A percentile compares a stretch with the other conserved stretches of the same genome.
Conservation (phyloP, 2,797 vertebrate species). For the Numenius phaeopus region DNA sequence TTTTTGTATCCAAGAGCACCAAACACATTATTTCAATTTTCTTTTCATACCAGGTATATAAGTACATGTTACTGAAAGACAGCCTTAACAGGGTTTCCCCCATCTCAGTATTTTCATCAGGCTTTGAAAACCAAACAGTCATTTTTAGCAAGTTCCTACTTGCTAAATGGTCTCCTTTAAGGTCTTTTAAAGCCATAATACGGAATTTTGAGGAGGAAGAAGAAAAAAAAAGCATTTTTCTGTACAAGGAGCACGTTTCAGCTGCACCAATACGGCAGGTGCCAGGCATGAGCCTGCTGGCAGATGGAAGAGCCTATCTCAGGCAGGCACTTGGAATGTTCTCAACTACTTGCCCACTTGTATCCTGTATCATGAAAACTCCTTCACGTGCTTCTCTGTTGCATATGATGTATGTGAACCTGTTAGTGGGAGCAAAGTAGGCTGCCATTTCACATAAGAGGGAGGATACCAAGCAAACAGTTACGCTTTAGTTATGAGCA, state of each 20-base stretch:
- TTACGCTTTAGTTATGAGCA: neutral
- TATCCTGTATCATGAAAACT: rapidly evolving
- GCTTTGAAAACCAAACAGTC: neutral
- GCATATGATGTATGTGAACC: rapidly evolving
- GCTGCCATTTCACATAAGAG: rapidly evolving
- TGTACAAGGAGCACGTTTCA: neutral
- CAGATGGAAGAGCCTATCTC: neutral
- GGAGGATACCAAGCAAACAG: neutral
- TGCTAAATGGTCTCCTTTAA: neutral
- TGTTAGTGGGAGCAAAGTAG: neutral
- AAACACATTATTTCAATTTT: neutral
- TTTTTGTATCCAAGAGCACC: neutral
- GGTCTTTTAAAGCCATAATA: neutral
- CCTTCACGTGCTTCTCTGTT: too few species aligned
- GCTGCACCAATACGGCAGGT: neutral
- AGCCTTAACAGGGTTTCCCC: neutral
- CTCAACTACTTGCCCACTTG: neutral
- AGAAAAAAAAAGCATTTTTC: neutral
- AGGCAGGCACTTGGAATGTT: neutral
- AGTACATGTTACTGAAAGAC: neutral
- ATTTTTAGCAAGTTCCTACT: neutral
- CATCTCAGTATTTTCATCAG: neutral
- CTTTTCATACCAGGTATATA: neutral
- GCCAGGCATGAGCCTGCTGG: neutral
- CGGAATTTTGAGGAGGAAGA: neutral